Evolutionary conservation across 2,888 invertebrate genomes (phyloP), one percentile per base, ranked within the genome.

Genomic region (Xestia sexstrigata): DNA sequence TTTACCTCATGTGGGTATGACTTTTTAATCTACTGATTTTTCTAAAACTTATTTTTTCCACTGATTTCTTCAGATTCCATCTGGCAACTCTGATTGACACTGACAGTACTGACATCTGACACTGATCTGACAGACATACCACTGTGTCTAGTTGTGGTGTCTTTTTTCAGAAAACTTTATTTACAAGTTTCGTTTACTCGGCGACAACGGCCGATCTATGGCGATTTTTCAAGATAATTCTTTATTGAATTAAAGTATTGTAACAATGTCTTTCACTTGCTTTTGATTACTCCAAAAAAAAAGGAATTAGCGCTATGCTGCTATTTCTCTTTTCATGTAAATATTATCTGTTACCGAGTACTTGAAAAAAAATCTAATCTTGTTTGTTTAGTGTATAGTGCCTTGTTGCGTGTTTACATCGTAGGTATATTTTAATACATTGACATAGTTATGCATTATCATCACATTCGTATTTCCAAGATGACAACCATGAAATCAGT

Each of bases 401-500:
- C 23, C 8, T 13, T 35, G 15, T 67, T 63, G 17, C 45, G 17
- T 9, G 52, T 26, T 52, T 74, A 9, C 17, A 47, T 76, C 13
- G 7, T 78, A 65, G 47, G 39, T 69, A 13, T 72, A 49, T 11
- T 39, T 2, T 71, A 60, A 55, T 23, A 62, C 5, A 39, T 26
- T 47, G 9, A 9, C 11, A 35, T 42, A 83, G 13, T 30, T 68
- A 70, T 67, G 62, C 42, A 66, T 17, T 47, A 66, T 52, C 60
- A 39, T 23, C 35, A 60, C 30, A 0, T 23, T 23, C 52, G 17
- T 80, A 72, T 82, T 58, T 63, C 9, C 13, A 85, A 74, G 45
- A 79, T 83, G 81, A 67, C 45, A 39, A 62, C 66, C 52, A 73
- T 82, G 20, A 84, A 83, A 81, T 76, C 70, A 23, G 66, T 63